Evolutionary conservation across 2,888 invertebrate genomes (phyloP), one percentile per base, ranked within the genome.

Genomic region (Drosophila austrosaltans): DNA sequence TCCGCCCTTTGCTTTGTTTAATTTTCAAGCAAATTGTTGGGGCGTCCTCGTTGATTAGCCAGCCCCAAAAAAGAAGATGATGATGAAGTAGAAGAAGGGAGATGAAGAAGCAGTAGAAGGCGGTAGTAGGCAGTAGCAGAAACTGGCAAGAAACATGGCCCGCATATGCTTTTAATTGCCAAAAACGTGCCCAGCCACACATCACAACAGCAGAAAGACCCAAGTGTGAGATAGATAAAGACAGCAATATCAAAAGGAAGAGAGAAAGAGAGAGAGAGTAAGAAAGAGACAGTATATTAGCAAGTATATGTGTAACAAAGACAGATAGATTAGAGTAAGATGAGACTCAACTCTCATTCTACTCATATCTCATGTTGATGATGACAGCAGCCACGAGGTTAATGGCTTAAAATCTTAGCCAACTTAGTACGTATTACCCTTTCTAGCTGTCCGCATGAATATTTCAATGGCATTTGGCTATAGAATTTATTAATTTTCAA

Each of bases 81-180:
- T 12, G 32, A 36, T 6, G 32, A 32, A 1, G 48, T 48, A 8
- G 6, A 12, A 30, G 32, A 4, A 10, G 25, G 2, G 2, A 25
- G 53, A 39, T 12, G 64, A 67, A 39, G 63, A 28, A 56, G 57
- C 48, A 53, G 62, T 32, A 32, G 22, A 39, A 48, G 53, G 36
- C 48, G 69, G 36, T 8, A 8, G 36, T 1, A 36, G 36, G 36
- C 36, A 36, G 10, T 1, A 36, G 36, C 36, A 36, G 36, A 8
- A 36, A 53, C 62, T 53, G 48, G 48, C 48, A 48, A 48, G 48
- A 48, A 48, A 65, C 61, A 78, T 68, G 69, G 76, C 87, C 86
- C 87, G 84, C 84, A 84, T 87, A 85, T 81, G 79, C 76, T 78
- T 82, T 77, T 83, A 86, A 84, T 86, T 83, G 86, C 78, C 75